Base-by-base conservation (phyloP, 2,797 vertebrate genomes). In the Sebastes cheni region DNA sequence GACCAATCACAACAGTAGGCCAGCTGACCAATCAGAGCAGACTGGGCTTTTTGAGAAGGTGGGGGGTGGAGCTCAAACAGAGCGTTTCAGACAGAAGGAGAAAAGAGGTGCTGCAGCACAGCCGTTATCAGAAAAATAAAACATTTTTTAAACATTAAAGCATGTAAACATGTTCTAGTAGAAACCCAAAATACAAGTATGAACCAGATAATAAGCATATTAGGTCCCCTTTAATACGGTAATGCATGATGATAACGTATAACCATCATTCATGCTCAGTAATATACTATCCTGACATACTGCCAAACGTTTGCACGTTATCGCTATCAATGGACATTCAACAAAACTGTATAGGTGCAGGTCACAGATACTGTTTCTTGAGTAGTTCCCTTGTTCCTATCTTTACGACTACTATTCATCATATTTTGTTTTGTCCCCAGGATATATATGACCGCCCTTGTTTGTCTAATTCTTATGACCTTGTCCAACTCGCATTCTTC, bases 391-490 rank as follows among this genome's bases (percentile, higher is more conserved):
- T 79, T 73, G 61, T 54, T 68, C 56, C 29, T 2, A 12, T 32
- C 58, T 60, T 39, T 69, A 29, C 13, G 9, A 25, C 77, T 72
- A 46, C 71, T 75, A 56, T 86, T 81, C 62, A 77, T 91, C 78
- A 90, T 79, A 70, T 82, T 71, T 86, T 81, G 72, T 82, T 90
- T 86, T 75, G 46, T 68, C 78, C 76, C 84, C 87, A 76, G 80
- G 79, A 79, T 76, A 69, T 83, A 70, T 81, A 75, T 73, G 86
- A 85, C 82, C 87, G 85, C 81, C 86, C 80, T 90, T 93, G 87
- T 92, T 93, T 91, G 85, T 91, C 75, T 89, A 79, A 91, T 93
- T 91, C 86, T 83, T 77, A 67, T 92, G 92, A 95, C 95, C 95
- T 96, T 95, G 93, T 89, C 76, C 81, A 86, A 91, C 87, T 89